Percentiles rank a stretch among this genome's conserved stretches.
These are phyloP conservation scores for Trichonephila inaurata DNA, from an alignment of 1,140 invertebrate species.

Conservation along the genomic window DNA sequence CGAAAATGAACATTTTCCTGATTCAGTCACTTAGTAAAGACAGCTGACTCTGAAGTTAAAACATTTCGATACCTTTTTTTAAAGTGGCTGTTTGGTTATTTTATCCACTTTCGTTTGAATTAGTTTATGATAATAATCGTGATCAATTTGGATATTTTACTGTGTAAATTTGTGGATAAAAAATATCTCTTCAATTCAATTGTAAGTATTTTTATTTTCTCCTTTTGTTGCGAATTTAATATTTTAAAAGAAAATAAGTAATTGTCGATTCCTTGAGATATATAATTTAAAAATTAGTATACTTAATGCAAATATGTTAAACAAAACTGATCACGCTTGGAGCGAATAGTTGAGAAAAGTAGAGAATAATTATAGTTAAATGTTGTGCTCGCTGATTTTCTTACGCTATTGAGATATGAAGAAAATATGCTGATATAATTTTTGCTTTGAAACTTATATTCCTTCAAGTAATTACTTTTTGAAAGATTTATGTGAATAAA, in stretches of 20 bases:
- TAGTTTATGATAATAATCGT: background rate
- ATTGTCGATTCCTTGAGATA: too few species aligned
- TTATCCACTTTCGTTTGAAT: background rate
- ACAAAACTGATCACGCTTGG: too few species aligned
- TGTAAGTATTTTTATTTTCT: background rate
- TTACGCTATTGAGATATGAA: too few species aligned
- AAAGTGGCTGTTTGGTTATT: background rate
- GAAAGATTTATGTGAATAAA: too few species aligned
- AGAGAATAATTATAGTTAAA: too few species aligned
- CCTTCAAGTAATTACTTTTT: too few species aligned
- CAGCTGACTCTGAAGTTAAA: background rate
- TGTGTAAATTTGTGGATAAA: background rate
- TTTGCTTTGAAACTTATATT: too few species aligned
- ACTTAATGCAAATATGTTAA: too few species aligned
- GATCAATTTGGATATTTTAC: background rate
- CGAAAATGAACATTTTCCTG: background rate
- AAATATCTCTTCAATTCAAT: background rate
- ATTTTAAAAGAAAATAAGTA: too few species aligned
- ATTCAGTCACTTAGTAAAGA: background rate
- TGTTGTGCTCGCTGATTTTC: too few species aligned
- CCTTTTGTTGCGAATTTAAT: background rate
- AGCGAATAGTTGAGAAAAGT: too few species aligned
- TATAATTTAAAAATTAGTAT: background rate
- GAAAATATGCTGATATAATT: too few species aligned
- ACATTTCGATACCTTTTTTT: background rate